Percentiles rank a stretch among this genome's conserved stretches.
phyloP scores from a whole-genome alignment of 64 coral and sea anemone species.

The Astreopora myriophthalma region DNA sequence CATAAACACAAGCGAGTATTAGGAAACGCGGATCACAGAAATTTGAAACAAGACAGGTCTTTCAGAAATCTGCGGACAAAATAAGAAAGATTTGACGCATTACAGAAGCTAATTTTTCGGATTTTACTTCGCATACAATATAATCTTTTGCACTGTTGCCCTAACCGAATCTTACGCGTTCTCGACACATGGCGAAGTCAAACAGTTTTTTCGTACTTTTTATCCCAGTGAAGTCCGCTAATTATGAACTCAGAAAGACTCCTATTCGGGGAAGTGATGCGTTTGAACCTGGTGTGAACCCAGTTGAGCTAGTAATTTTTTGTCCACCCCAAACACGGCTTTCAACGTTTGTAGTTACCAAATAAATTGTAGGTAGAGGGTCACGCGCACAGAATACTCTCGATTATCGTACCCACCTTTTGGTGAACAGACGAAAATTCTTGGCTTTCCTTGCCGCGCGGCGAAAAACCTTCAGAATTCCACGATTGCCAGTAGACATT shows the following conservation, averaged over 20 bases:
- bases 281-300: too few relatives aligned
- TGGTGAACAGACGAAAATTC: constrained; percentile 45
- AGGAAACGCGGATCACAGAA: background rate
- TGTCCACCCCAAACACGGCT: too few relatives aligned
- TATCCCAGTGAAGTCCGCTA: background rate
- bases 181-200: too few relatives aligned
- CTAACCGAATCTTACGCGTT: too few relatives aligned
- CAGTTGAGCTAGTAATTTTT: too few relatives aligned
- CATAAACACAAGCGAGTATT: background rate
- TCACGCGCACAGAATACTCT: too few relatives aligned
- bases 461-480: constrained; percentile 19
- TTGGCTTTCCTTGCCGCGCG: constrained; percentile 23
- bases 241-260: background rate
- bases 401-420: constrained; percentile 10
- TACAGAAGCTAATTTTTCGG: background rate
- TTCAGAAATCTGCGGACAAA: background rate
- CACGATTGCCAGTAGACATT: constrained; percentile 28
- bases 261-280: too few relatives aligned
- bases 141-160: background rate
- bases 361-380: too few relatives aligned
- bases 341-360: too few relatives aligned
- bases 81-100: background rate
- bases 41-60: background rate
- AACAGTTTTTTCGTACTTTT: too few relatives aligned
- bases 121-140: background rate